Evolutionary conservation across 2,113 vertebrate species (phyloP), one percentile per base, ranked within the genome.

Genomic region (Eira barbara): DNA sequence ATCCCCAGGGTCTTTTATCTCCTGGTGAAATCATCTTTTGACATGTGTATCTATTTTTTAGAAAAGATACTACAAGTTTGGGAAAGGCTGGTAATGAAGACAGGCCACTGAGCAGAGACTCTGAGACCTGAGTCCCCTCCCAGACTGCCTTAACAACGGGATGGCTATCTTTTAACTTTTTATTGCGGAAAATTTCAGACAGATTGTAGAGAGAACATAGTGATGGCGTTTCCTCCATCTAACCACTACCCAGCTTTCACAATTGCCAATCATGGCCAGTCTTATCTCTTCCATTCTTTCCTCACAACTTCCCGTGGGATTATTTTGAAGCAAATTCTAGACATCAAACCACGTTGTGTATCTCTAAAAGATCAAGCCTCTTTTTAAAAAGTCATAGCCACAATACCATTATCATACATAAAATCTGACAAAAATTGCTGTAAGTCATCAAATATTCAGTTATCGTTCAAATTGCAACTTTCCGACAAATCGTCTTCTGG

Each of bases 311-410:
- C 39, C 21, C 1, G 4, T 49, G 63, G 59, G 69, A 42, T 89
- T 42, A 76, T 76, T 82, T n/a, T 92, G 23, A 89, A 96, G 39
- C n/a, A 78, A 47, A 78, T 89, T 95, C 71, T 69, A 90, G 69
- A 49, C 69, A 74, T 47, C 13, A 29, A 27, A 42, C 27, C 45
- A 90, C 65, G 83, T 76, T 34, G 47, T n/a, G 5, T 29, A 78
- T 73, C 31, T 49, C 25, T 74, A 74, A 82, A 96, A 93, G 23
- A 61, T 79, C 69, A 61, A 71, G 34, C 15, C 4, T 83, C 23
- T 67, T 63, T 67, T 15, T 5, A 71, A 81, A 47, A 49, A 61
- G 34, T 55, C 23, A 57, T 39, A 85, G 39, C 36, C 36, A 47
- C 5, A 12, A 67, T 91, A 78, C 73, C 23, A 49, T 85, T 88